phyloP scores from a whole-genome alignment of 1,140 invertebrate genomes.

The Micrasema minimum region DNA sequence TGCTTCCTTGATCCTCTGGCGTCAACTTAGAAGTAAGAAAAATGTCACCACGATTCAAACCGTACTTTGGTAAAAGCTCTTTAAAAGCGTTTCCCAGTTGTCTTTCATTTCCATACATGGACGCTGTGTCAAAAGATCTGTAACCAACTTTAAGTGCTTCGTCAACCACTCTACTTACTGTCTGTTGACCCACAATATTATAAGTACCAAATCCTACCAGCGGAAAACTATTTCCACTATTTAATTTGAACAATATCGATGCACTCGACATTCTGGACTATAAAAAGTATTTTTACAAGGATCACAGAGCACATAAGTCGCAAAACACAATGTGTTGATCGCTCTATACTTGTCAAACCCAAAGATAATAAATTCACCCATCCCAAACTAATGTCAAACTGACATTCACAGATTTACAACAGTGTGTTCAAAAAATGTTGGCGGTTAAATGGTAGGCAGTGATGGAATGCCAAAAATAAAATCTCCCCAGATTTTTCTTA shows the following conservation, averaged over 20 bases:
- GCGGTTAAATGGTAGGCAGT: no score
- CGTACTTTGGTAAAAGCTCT: conserved; percentile 58
- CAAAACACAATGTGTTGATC: no score
- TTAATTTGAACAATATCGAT: conserved; percentile 39
- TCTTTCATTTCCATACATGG: conserved; percentile 69
- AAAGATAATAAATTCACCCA: no score
- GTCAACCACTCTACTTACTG: conserved; percentile 54
- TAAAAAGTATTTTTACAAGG: no score
- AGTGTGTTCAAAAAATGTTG: no score
- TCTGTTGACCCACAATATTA: conserved; percentile 50
- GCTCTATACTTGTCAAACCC: no score
- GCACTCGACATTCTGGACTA: conserved; percentile 22
- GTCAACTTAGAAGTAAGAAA: conserved; percentile 72
- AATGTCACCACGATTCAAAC: conserved; percentile 66
- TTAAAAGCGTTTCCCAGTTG: conserved; percentile 67
- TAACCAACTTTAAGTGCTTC: conserved; percentile 55
- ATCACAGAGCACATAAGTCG: no score
- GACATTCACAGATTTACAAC: no score
- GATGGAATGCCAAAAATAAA: no score
- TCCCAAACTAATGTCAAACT: no score
- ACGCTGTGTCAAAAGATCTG: conserved; percentile 65
- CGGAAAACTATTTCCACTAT: conserved; percentile 49
- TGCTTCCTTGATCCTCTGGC: conserved; percentile 75
- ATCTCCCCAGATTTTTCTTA: no score
- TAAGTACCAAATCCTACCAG: conserved; percentile 55